These are phyloP conservation scores for Teinopalpus imperialis DNA, from an alignment of 2,888 invertebrate species.

Conservation along the genomic window DNA sequence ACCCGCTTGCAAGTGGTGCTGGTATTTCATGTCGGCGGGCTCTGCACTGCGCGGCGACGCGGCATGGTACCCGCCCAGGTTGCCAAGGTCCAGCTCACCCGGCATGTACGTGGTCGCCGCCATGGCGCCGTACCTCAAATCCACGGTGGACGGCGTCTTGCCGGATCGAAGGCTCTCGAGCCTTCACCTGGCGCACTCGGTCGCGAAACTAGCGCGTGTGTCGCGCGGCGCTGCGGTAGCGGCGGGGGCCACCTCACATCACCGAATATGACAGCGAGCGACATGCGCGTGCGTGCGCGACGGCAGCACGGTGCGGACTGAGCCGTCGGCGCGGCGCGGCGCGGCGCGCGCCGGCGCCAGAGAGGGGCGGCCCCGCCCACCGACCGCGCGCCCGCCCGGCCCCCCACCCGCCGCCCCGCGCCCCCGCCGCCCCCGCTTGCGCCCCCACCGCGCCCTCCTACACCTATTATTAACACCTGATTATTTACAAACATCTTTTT, in stretches of 20 bases:
- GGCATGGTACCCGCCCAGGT: constrained; percentile 90
- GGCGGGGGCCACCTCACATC: constrained; percentile 80
- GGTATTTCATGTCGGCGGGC: constrained; percentile 97
- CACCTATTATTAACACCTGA: constrained; percentile 35
- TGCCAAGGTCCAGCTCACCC: constrained; percentile 92
- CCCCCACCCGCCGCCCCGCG: constrained; percentile 28
- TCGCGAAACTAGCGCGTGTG: constrained; percentile 73
- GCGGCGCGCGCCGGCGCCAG: constrained; percentile 63
- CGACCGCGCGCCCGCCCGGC: constrained; percentile 40
- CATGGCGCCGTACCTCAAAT: constrained; percentile 90
- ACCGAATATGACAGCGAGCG: constrained; percentile 70
- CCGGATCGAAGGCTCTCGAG: constrained; percentile 82
- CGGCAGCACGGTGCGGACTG: constrained; percentile 78
- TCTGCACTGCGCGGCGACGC: constrained; percentile 94
- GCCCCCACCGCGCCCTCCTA: constrained; percentile 30
- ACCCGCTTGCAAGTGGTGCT: constrained; percentile 92
- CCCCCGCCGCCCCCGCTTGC: constrained; percentile 30
- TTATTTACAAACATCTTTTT: constrained; percentile 41
- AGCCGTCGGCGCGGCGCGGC: constrained; percentile 54
- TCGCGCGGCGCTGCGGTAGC: constrained; percentile 76
- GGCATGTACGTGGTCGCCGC: constrained; percentile 98
- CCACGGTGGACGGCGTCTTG: constrained; percentile 84
- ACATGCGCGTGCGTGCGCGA: constrained; percentile 84
- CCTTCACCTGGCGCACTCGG: constrained; percentile 75
- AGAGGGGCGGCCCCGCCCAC: constrained; percentile 69